phyloP scores from a whole-genome alignment of 2,113 vertebrate species.

The Caranx ignobilis region DNA sequence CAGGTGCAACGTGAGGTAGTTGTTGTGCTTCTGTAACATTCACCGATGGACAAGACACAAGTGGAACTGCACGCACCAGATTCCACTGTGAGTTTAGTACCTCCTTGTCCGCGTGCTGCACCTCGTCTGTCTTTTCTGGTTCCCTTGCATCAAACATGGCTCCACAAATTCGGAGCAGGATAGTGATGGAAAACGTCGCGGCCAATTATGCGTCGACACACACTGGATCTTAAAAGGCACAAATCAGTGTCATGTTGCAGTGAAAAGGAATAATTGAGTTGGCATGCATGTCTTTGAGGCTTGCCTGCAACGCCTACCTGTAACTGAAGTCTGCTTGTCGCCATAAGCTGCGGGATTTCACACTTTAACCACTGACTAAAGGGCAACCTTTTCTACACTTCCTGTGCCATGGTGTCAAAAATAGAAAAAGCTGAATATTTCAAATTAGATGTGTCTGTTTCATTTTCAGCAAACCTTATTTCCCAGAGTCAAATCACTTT shows the following conservation, averaged over 20 bases:
- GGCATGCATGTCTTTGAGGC: constrained; percentile 52
- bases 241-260: constrained; percentile 58
- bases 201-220: constrained; percentile 56
- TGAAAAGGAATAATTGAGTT: constrained; percentile 64
- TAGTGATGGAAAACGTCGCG: constrained; percentile 20
- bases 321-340: constrained; percentile 61
- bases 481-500: constrained; percentile 47
- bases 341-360: constrained; percentile 69
- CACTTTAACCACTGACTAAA: constrained; percentile 77
- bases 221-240: constrained; percentile 46
- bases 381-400: constrained; percentile 73
- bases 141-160: not conserved
- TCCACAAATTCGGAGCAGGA: constrained; percentile 6
- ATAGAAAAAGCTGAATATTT: constrained; percentile 71
- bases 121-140: constrained; percentile 8
- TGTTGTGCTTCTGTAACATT: not conserved
- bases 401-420: constrained; percentile 67
- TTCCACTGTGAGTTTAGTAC: not conserved
- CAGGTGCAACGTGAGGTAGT: constrained; percentile 10
- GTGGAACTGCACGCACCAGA: not conserved
- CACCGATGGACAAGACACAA: not conserved
- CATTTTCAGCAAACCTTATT: constrained; percentile 39
- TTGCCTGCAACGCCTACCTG: constrained; percentile 72
- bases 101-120: not conserved
- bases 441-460: constrained; percentile 67